phyloP scores from a whole-genome alignment of 2,113 vertebrate genomes.

The Labrus mixtus region DNA sequence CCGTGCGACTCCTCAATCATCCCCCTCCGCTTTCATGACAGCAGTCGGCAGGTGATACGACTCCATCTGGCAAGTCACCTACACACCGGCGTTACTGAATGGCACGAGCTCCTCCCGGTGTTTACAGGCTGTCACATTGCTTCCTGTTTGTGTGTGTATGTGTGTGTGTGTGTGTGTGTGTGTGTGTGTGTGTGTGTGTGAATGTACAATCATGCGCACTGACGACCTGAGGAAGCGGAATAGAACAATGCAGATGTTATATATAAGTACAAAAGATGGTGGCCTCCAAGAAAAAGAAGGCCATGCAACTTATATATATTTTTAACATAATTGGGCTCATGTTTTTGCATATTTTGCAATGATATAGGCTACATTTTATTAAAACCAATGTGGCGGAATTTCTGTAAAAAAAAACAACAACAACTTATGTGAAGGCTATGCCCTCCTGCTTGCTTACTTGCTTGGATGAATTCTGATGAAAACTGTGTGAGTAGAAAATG shows the following conservation, averaged over 20 bases:
- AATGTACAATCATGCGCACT: conserved; percentile 31
- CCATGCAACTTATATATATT: too few species aligned
- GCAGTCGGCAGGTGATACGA: not conserved
- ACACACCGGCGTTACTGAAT: not conserved
- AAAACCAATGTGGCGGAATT: not conserved
- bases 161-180: conserved; percentile 23
- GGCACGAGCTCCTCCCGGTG: not conserved
- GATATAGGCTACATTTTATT: not conserved
- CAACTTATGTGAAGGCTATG: too few species aligned
- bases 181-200: conserved; percentile 33
- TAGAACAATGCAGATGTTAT: not conserved
- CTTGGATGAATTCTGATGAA: not conserved
- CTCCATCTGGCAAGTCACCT: not conserved
- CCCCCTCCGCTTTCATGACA: not conserved
- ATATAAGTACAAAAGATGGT: not conserved
- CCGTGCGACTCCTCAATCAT: not conserved
- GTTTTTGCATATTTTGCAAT: not conserved
- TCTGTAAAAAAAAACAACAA: too few species aligned
- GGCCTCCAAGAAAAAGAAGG: too few species aligned
- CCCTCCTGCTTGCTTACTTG: not conserved
- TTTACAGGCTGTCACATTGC: not conserved
- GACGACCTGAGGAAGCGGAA: not conserved
- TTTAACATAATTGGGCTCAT: not conserved
- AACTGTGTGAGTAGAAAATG: not conserved
- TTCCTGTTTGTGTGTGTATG: conserved; percentile 48